Percentiles rank a stretch among this genome's conserved stretches.
These are phyloP conservation scores for Brachionus paranguensis DNA, from an alignment of 1,140 invertebrate species.

Conservation along the genomic window DNA sequence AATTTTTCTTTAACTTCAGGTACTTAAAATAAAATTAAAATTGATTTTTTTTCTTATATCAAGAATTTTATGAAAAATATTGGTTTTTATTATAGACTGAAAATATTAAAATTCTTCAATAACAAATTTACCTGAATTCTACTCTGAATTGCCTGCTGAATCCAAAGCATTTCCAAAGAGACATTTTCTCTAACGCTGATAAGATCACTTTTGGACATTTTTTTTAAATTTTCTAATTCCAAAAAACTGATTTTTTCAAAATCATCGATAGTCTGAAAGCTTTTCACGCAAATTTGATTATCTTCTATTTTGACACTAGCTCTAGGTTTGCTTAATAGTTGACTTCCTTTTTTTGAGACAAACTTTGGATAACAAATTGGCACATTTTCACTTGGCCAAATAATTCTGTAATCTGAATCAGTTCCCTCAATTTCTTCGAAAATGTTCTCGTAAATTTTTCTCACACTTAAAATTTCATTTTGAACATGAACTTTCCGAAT, in stretches of 20 bases:
- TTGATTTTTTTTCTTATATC: too few species aligned
- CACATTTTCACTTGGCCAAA: background rate
- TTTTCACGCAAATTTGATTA: background rate
- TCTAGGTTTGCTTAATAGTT: background rate
- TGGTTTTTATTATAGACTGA: background rate
- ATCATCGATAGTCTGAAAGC: constrained; percentile 3
- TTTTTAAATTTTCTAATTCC: background rate
- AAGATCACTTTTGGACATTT: constrained; percentile 19
- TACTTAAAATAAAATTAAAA: background rate
- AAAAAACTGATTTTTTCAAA: background rate
- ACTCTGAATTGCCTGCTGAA: constrained; percentile 36
- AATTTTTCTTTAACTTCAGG: constrained; percentile 13
- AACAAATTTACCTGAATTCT: constrained; percentile 13
- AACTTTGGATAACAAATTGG: constrained; percentile 37
- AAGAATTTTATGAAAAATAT: too few species aligned
- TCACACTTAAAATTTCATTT: constrained; percentile 5
- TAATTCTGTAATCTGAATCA: background rate
- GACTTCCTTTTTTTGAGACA: constrained; percentile 19
- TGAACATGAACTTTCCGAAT: constrained; percentile 16
- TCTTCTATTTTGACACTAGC: background rate
- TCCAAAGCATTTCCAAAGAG: constrained; percentile 32
- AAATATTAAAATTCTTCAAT: background rate
- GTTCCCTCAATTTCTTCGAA: constrained; percentile 16
- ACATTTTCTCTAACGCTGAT: constrained; percentile 12
- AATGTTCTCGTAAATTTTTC: background rate